Evolutionary conservation across 2,113 vertebrate species (phyloP), one percentile per base, ranked within the genome.

Genomic region (Glaucomys volans): DNA sequence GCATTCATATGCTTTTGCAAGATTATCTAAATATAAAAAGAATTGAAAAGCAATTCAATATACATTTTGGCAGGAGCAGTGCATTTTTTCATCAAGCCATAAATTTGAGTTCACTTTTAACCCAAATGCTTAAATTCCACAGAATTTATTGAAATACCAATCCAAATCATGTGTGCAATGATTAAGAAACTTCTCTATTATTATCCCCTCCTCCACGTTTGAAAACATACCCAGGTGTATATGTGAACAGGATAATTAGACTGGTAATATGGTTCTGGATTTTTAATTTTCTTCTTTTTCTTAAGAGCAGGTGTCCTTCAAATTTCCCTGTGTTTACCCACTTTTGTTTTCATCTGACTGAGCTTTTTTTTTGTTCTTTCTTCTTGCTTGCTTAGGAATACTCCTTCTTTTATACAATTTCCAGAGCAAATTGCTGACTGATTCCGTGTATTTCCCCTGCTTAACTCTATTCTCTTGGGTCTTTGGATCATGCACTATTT

Each of bases 21-120:
- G 24, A 87, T 93, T 90, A 81, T 64, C 17, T 75, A 16, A 94
- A 90, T 86, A 77, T 72, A 44, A 81, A 85, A 87, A 26, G 22
- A 76, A 86, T 79, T 92, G 50, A n/a, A 93, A 94, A 90, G 6
- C 14, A 44, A 28, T 66, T 94, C 72, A 72, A 0, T 75, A 47
- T 59, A 92, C 16, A 22, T 64, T 74, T 66, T 50, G 83, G 24
- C 28, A 59, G 14, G 2, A 35, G 7, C 87, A 79, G 35, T 82
- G 3, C 28, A 47, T 18, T 83, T n/a, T 89, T 83, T 24, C 47
- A 32, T 75, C 30, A 87, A 71, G 11, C 7, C 50, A 26, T 74
- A 50, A 84, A 89, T 77, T 3, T 66, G 37, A 93, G 8, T 71
- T 85, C 2, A 30, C 18, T 91, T 83, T n/a, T 10, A 83, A 7